phyloP scores from a whole-genome alignment of 2,797 vertebrate species.

The Calcarius lapponicus region DNA sequence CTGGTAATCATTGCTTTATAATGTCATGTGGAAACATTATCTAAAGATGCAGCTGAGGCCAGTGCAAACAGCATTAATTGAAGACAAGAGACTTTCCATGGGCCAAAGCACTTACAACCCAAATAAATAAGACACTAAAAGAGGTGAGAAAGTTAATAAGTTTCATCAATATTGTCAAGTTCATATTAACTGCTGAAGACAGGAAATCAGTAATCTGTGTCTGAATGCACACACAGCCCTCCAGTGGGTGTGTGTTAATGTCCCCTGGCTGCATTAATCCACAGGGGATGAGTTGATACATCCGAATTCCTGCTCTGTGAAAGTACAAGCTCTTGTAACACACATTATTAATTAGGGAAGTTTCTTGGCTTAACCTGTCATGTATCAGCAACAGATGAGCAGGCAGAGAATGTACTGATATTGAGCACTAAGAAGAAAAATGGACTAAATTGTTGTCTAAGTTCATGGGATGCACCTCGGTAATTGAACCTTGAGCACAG shows the following conservation, averaged over 20 bases:
- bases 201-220: not conserved
- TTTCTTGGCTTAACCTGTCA: not conserved
- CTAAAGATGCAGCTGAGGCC: not conserved
- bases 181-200: not conserved
- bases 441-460: not conserved
- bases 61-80: not conserved
- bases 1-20: not conserved
- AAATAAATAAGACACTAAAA: not conserved
- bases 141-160: not conserved
- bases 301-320: not conserved
- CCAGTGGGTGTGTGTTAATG: not conserved
- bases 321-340: not conserved
- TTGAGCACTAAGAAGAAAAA: not conserved
- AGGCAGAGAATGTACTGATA: not conserved
- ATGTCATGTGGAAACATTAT: not conserved
- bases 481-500: not conserved
- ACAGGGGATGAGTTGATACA: not conserved
- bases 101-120: not conserved
- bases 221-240: not conserved
- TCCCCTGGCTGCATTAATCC: rapidly evolving
- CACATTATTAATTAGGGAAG: not conserved
- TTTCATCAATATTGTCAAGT: not conserved
- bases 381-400: not conserved
- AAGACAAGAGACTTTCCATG: not conserved
- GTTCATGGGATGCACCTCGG: not conserved